Evolutionary conservation across 2,113 vertebrate genomes (phyloP).

Genomic region (Ceuthmochares aereus): DNA sequence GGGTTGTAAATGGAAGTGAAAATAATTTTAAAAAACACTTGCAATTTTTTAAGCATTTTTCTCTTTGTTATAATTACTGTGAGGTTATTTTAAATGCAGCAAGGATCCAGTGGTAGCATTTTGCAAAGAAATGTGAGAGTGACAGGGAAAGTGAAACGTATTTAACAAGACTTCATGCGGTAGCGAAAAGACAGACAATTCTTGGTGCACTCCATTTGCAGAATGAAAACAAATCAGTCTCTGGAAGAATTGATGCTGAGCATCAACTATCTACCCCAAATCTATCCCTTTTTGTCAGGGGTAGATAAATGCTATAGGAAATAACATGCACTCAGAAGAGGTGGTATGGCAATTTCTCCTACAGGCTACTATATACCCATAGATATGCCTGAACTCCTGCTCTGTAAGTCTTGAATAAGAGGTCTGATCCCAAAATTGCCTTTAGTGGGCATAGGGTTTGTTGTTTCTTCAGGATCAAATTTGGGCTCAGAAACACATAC

Average conservation of each 20-base stretch:
- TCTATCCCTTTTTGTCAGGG: neutral
- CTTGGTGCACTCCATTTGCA: neutral
- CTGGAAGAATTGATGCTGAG: neutral
- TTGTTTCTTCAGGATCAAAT: neutral
- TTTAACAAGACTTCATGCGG: constrained; percentile 19
- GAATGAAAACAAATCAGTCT: neutral
- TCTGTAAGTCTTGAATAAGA: neutral
- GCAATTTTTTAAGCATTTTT: neutral
- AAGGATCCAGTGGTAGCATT: neutral
- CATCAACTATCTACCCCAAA: neutral
- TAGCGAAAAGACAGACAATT: neutral
- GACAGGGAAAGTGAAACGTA: neutral
- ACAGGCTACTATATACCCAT: neutral
- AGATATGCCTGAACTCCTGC: neutral
- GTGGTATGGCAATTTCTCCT: neutral
- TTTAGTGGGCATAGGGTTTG: neutral
- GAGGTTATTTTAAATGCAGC: neutral
- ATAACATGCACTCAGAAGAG: neutral
- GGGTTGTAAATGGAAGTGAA: neutral
- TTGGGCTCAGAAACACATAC: neutral
- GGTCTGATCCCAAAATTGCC: neutral
- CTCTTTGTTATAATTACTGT: neutral
- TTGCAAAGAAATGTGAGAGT: neutral
- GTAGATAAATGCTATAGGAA: constrained; percentile 23
- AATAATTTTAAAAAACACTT: neutral